Evolutionary conservation across 2,797 vertebrate genomes (phyloP).

Genomic region (Mus spretus): DNA sequence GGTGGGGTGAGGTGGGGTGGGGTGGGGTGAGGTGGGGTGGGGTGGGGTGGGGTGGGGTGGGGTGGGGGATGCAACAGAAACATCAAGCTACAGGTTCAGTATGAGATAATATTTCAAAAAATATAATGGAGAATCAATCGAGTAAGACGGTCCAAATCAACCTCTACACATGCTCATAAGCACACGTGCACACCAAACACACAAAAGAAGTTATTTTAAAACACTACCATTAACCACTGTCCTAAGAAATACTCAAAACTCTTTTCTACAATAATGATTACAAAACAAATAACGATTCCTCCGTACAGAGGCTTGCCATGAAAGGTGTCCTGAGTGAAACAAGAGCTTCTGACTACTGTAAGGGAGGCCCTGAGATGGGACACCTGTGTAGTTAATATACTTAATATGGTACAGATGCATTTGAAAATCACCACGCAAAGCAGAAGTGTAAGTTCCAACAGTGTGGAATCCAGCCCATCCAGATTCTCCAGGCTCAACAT

Average conservation of each 20-base stretch:
- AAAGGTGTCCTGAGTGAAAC: constrained; percentile 3
- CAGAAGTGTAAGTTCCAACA: background rate
- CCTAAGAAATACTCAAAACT: constrained; percentile 38
- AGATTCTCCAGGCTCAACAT: constrained; percentile 13
- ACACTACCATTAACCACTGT: background rate
- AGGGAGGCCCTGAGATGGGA: background rate
- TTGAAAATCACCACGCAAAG: constrained; percentile 21
- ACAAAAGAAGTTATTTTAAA: constrained; percentile 62
- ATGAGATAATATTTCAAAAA: background rate
- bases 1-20: too few species aligned
- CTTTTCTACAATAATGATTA: constrained; percentile 48
- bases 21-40: background rate
- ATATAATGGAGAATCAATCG: background rate
- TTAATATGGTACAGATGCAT: background rate
- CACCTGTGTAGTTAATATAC: constrained; percentile 36
- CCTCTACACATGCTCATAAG: background rate
- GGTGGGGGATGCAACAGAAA: background rate
- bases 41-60: background rate
- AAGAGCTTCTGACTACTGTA: background rate
- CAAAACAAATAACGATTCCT: constrained; percentile 20
- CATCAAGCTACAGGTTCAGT: background rate
- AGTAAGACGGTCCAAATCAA: background rate
- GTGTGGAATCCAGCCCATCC: constrained; percentile 44
- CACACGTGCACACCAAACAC: background rate
- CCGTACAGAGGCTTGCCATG: background rate